Base-by-base conservation (phyloP, 2,113 vertebrate species). In the Passer montanus region DNA sequence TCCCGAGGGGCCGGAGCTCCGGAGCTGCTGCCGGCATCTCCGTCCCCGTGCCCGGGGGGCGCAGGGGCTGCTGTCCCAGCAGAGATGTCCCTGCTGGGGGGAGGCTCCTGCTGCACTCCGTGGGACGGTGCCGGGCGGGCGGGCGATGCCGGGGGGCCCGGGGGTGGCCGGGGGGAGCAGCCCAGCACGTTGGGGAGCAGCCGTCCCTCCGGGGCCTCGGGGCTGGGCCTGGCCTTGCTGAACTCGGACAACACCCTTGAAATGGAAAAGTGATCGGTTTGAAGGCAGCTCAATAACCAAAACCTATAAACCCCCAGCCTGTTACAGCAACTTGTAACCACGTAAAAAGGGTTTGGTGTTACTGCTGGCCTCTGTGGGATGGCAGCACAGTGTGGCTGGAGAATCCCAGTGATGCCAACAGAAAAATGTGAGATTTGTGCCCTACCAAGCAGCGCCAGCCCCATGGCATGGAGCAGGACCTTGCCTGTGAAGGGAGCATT, bases 231-330 rank as follows among this genome's bases (percentile, higher is more conserved):
- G 91, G 95, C 95, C 96, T 97, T 97, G 96, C 91, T 97, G 97
- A 98, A 98, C 93, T 98, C 97, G 0, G 94, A 98, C 90, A 98
- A 79, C 43, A 98, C 97, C 97, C 98, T 98, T 37, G 46, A 75
- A 94, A 91, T 7, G 94, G 90, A 97, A 70, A 82, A 59, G 21
- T 0, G n/a, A 89, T 2, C 0, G 0, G 58, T n/a, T 13, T 44
- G 67, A 75, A 14, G 0, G 1, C 3, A 47, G 58, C n/a, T 35
- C 3, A 4, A 7, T 7, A 46, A 58, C 7, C 37, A 56, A 20
- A 33, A 56, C 4, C 37, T 12, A 3, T 1, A 43, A 53, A 49
- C 1, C 8, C 3, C 8, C 6, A 0, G 4, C 6, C 10, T 1
- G 2, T 27, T 44, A 37, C 0, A 17, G 43, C 19, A n/a, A 41